phyloP scores from a whole-genome alignment of 2,888 invertebrate genomes.

The Dicycla oo region DNA sequence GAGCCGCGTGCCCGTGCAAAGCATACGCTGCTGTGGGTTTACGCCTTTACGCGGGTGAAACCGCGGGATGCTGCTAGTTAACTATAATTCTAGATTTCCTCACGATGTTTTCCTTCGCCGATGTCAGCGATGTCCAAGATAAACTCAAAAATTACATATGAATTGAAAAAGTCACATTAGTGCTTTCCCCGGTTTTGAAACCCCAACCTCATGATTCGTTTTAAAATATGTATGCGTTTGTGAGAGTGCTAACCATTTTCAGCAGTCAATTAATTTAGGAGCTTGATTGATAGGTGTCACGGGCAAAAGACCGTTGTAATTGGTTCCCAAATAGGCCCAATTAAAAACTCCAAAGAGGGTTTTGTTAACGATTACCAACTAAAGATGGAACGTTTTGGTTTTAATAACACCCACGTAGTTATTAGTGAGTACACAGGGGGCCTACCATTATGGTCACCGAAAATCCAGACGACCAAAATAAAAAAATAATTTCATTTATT shows the following conservation, averaged over 20 bases:
- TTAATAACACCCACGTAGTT: not conserved
- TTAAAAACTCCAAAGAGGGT: conserved; percentile 24
- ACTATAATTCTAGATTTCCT: not conserved
- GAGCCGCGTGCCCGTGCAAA: no score
- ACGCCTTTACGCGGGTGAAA: no score
- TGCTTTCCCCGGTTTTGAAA: not conserved
- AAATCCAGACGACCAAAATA: not conserved
- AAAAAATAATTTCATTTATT: not conserved
- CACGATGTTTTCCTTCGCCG: not conserved
- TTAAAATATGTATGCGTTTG: not conserved
- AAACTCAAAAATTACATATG: not conserved
- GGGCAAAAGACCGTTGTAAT: conserved; percentile 2
- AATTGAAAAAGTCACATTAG: not conserved
- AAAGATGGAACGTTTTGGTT: conserved; percentile 12
- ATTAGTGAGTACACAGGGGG: not conserved
- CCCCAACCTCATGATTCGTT: not conserved
- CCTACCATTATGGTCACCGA: not conserved
- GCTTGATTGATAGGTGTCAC: conserved; percentile 14
- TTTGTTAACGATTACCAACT: conserved; percentile 8
- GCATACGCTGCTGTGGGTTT: no score
- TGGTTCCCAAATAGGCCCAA: conserved; percentile 12
- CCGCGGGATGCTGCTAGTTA: no score
- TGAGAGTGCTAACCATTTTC: not conserved
- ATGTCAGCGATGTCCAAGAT: not conserved
- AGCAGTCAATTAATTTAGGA: not conserved